phyloP scores from a whole-genome alignment of 2,113 vertebrate species.

The Irena cyanogastra region DNA sequence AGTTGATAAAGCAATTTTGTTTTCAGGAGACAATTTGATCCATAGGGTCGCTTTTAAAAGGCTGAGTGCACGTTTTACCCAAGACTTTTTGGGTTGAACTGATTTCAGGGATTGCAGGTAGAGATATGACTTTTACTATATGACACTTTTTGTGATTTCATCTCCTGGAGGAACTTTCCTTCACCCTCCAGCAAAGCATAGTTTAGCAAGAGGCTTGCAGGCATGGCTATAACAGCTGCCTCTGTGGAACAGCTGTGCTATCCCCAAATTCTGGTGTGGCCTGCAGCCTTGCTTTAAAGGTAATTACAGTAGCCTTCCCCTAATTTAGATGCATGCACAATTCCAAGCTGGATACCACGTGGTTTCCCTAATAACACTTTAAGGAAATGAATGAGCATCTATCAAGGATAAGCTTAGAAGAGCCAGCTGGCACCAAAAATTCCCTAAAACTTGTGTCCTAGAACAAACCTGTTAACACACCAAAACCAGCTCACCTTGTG shows the following conservation, averaged over 20 bases:
- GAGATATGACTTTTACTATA: not conserved
- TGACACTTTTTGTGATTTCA: not conserved
- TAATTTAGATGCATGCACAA: not conserved
- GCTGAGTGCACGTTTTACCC: not conserved
- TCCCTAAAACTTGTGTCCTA: not conserved
- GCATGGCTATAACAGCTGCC: not conserved
- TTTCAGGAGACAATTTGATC: not conserved
- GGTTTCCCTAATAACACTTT: not conserved
- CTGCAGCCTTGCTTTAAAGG: not conserved
- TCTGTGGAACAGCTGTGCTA: not conserved
- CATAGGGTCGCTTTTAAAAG: fast-evolving
- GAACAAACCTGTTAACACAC: not conserved
- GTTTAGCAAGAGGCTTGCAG: not conserved
- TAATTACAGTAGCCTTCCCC: not conserved
- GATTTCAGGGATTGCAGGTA: not conserved
- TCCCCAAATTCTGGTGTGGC: not conserved
- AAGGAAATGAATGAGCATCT: not conserved
- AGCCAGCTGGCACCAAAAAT: not conserved
- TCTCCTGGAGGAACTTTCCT: slow-evolving; percentile 7
- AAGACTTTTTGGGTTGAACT: not conserved
- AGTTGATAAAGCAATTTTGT: not conserved
- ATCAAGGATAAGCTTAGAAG: not conserved
- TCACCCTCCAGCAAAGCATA: not conserved
- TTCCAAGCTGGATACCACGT: not conserved
- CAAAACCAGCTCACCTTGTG: not conserved